These are phyloP conservation scores for Ectropis grisescens DNA, from an alignment of 1,140 invertebrate genomes.

Conservation along the genomic window DNA sequence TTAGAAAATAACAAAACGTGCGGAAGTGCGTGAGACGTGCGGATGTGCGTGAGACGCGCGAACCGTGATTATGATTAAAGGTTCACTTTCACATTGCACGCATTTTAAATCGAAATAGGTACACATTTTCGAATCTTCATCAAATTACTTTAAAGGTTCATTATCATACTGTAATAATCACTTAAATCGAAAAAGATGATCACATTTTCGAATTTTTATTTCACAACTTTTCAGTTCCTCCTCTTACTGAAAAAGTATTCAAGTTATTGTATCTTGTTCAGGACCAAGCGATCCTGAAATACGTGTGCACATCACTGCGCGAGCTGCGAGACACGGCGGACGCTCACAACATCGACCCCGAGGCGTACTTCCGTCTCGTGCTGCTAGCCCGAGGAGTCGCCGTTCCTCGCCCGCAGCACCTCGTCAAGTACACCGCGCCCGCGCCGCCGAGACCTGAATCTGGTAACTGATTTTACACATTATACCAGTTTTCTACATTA, in stretches of 20 bases:
- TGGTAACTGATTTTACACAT: conserved; percentile 22
- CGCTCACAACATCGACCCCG: conserved; percentile 84
- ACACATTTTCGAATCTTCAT: no score
- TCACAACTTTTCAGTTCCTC: background rate
- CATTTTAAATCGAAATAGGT: no score
- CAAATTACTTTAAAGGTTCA: no score
- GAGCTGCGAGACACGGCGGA: conserved; percentile 74
- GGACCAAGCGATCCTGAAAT: conserved; percentile 82
- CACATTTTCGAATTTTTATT: no score
- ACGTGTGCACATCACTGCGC: conserved; percentile 81
- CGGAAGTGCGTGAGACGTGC: background rate
- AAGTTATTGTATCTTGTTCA: conserved; percentile 11
- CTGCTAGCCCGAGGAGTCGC: conserved; percentile 89
- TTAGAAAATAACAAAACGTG: no score
- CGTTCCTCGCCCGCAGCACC: conserved; percentile 84
- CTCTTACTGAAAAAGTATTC: background rate
- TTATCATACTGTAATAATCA: no score
- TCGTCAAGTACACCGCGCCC: conserved; percentile 83
- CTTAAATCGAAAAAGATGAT: no score
- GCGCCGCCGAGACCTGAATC: conserved; percentile 37
- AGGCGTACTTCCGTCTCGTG: conserved; percentile 90
- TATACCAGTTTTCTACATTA: background rate
- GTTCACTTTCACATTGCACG: no score
- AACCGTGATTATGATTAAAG: no score
- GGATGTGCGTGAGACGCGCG: background rate